These are phyloP conservation scores for Aethes cnicana DNA, from an alignment of 2,888 invertebrate genomes.

Conservation along the genomic window DNA sequence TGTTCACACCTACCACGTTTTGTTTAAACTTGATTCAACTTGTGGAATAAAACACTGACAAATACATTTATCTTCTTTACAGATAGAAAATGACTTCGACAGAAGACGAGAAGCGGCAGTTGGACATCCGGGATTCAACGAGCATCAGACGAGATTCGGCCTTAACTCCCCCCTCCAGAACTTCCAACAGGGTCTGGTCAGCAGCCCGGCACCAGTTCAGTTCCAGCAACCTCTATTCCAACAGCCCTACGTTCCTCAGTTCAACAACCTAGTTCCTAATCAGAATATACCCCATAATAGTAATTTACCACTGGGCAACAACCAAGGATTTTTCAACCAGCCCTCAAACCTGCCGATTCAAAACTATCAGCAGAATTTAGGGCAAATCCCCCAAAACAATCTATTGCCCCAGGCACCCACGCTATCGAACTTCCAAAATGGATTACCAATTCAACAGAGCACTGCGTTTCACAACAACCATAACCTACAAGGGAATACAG, in stretches of 20 bases:
- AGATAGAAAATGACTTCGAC: conserved; percentile 78
- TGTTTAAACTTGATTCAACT: no score
- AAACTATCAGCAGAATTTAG: conserved; percentile 55
- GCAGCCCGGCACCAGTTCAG: conserved; percentile 56
- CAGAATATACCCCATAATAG: conserved; percentile 48
- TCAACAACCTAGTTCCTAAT: conserved; percentile 55
- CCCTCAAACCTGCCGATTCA: conserved; percentile 48
- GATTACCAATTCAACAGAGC: conserved; percentile 55
- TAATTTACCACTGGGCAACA: conserved; percentile 46
- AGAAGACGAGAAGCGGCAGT: conserved; percentile 68
- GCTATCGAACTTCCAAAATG: conserved; percentile 61
- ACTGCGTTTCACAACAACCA: conserved; percentile 56
- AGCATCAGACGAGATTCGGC: conserved; percentile 76
- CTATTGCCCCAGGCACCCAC: conserved; percentile 64
- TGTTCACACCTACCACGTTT: not conserved
- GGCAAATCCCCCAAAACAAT: conserved; percentile 52
- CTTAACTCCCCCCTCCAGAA: conserved; percentile 68
- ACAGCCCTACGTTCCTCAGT: conserved; percentile 67
- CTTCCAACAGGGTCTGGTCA: conserved; percentile 60
- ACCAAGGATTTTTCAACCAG: conserved; percentile 60
- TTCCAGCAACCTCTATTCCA: conserved; percentile 56
- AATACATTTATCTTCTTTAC: conserved; percentile 48
- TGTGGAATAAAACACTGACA: conserved; percentile 6
- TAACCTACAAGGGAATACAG: conserved; percentile 44
- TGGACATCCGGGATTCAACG: conserved; percentile 69